phyloP scores from a whole-genome alignment of 2,797 vertebrate genomes.

The Anolis apletophallus region DNA sequence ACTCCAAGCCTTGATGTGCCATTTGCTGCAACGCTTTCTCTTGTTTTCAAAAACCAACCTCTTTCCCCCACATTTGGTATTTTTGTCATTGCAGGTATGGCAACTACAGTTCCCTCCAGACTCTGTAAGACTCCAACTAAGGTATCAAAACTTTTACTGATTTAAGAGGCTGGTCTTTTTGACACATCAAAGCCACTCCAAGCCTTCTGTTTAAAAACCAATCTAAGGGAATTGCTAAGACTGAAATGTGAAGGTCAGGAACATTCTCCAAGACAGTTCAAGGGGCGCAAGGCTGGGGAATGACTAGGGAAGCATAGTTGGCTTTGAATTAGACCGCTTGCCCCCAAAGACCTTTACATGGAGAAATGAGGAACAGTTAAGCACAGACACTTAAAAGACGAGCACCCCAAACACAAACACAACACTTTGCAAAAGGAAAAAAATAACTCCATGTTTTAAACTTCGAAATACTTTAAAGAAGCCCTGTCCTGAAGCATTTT shows the following conservation, averaged over 20 bases:
- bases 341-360: neutral
- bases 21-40: constrained; percentile 6
- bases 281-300: neutral
- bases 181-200: neutral
- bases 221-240: neutral
- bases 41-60: constrained; percentile 4
- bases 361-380: neutral
- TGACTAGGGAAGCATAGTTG: neutral
- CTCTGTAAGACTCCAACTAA: neutral
- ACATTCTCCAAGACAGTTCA: neutral
- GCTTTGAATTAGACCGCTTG: constrained; percentile 1
- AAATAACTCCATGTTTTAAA: constrained; percentile 4
- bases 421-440: constrained; percentile 14
- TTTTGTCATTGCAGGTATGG: neutral
- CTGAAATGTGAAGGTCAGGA: neutral
- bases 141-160: neutral
- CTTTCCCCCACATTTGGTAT: neutral
- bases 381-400: neutral
- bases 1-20: constrained; percentile 29
- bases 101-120: neutral
- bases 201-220: neutral
- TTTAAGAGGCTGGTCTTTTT: neutral
- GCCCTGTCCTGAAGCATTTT: neutral
- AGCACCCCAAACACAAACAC: neutral
- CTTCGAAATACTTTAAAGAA: constrained; percentile 1